A percentile compares a stretch with the other conserved stretches of the same genome.
These are phyloP conservation scores for Hesperia comma DNA, from an alignment of 2,888 invertebrate genomes.

Conservation along the genomic window DNA sequence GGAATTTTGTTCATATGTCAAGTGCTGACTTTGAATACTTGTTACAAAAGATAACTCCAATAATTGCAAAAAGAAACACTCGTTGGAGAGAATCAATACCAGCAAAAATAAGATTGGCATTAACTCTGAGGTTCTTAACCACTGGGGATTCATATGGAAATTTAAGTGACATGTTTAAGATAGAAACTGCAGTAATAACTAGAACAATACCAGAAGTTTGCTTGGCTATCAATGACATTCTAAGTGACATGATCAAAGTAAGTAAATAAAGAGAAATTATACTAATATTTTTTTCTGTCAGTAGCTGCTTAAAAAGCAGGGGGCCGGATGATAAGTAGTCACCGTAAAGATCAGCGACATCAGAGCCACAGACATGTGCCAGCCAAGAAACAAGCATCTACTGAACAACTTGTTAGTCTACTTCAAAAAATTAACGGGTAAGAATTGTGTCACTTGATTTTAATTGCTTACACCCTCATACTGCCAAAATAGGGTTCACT, in stretches of 20 bases:
- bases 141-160: conserved; percentile 41
- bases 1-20: conserved; percentile 49
- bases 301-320: no score
- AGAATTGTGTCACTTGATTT: no score
- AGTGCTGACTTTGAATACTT: conserved; percentile 50
- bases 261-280: conserved; percentile 3
- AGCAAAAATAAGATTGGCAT: conserved; percentile 48
- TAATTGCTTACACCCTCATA: no score
- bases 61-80: conserved; percentile 45
- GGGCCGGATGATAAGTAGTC: no score
- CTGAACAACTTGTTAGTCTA: no score
- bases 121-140: conserved; percentile 51
- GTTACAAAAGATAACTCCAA: conserved; percentile 48
- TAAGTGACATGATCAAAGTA: conserved; percentile 21
- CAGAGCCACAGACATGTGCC: no score
- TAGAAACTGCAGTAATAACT: conserved; percentile 6
- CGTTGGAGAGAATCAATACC: conserved; percentile 39
- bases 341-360: no score
- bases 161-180: conserved; percentile 16
- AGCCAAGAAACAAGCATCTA: no score
- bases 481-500: no score
- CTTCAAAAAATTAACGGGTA: no score
- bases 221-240: conserved; percentile 16
- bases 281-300: not conserved
- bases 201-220: conserved; percentile 23